phyloP scores from a whole-genome alignment of 2,113 vertebrate genomes.

The Pteruthius melanotis region DNA sequence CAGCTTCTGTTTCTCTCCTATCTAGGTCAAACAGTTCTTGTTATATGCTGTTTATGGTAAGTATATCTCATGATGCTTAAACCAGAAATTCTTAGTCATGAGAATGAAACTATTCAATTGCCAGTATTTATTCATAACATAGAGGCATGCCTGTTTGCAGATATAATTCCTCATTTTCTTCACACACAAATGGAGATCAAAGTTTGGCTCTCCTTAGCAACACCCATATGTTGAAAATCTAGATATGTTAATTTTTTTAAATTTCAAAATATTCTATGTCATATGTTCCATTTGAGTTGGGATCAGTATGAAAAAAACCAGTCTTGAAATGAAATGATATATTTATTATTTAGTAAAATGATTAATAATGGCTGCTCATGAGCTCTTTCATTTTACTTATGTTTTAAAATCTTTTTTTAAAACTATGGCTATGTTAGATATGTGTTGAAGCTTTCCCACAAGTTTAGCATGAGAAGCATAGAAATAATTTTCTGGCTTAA shows the following conservation, averaged over 20 bases:
- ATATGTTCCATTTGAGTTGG: not conserved
- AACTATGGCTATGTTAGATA: not conserved
- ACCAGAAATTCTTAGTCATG: not conserved
- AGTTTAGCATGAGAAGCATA: not conserved
- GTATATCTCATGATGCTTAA: not conserved
- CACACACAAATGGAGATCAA: not conserved
- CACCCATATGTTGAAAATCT: not conserved
- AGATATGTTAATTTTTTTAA: not conserved
- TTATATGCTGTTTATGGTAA: not conserved
- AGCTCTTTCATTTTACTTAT: not conserved
- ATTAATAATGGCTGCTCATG: not conserved
- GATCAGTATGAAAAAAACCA: not conserved
- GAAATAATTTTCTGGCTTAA: conserved; percentile 33
- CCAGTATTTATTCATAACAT: not conserved
- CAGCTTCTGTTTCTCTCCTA: not conserved
- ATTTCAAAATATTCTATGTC: not conserved
- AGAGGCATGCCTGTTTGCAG: not conserved
- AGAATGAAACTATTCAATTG: not conserved
- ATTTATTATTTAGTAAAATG: not conserved
- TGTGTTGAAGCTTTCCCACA: not conserved
- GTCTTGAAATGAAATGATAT: not conserved
- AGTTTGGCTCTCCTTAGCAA: not conserved
- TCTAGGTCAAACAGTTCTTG: not conserved
- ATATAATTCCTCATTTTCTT: not conserved
- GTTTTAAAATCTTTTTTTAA: not conserved